These are phyloP conservation scores for Lacerta bilineata DNA, from an alignment of 2,797 vertebrate genomes.

Conservation along the genomic window DNA sequence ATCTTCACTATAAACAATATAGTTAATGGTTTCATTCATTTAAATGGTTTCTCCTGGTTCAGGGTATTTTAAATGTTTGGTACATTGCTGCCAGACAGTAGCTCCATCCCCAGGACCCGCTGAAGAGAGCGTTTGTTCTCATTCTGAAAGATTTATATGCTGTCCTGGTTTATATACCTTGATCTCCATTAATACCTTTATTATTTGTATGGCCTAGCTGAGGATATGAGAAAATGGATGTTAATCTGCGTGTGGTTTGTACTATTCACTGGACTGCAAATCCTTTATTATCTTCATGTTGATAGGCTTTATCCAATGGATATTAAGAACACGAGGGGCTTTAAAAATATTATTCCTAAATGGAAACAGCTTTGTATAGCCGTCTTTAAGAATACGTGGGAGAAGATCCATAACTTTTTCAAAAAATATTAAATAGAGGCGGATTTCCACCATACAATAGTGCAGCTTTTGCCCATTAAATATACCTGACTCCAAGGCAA, in stretches of 20 bases:
- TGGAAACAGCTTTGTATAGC: slow-evolving; percentile 21
- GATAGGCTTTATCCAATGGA: slow-evolving; percentile 14
- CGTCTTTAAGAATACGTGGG: neutral
- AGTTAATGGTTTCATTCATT: neutral
- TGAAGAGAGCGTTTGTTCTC: neutral
- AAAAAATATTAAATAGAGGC: neutral
- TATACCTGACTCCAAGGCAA: neutral
- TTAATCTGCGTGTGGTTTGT: slow-evolving; percentile 6
- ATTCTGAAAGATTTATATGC: slow-evolving; percentile 1
- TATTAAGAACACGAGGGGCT: slow-evolving; percentile 2
- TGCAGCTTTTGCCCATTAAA: neutral
- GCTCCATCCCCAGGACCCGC: neutral
- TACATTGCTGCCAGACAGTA: neutral
- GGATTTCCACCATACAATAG: neutral
- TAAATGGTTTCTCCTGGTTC: neutral
- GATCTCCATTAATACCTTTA: slow-evolving; percentile 29
- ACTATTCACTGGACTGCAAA: slow-evolving; percentile 11
- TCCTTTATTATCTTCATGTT: slow-evolving; percentile 26
- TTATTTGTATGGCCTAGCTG: slow-evolving; percentile 11
- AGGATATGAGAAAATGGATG: neutral
- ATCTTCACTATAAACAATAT: neutral
- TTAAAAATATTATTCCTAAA: slow-evolving; percentile 20
- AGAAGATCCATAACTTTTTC: slow-evolving; percentile 1
- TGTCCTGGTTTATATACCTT: slow-evolving; percentile 4
- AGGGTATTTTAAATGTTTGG: neutral